These are phyloP conservation scores for Syngnathus acus DNA, from an alignment of 2,797 vertebrate species.

Conservation along the genomic window DNA sequence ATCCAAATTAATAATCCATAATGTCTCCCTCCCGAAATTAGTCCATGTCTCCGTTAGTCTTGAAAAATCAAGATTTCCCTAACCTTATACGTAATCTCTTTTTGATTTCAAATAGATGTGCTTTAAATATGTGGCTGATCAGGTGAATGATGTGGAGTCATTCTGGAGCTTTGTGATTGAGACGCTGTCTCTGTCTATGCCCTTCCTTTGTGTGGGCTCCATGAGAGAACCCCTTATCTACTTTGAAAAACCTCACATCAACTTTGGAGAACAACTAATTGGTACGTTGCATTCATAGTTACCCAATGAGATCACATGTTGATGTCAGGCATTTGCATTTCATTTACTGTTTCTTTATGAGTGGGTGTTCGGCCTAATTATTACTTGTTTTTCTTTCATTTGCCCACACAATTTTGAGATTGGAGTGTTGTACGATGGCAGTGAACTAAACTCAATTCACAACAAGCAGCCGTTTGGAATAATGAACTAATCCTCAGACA, in stretches of 20 bases:
- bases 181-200: slow-evolving; percentile 68
- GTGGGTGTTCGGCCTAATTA: too few relatives aligned
- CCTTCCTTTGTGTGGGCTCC: slow-evolving; percentile 80
- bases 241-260: slow-evolving; percentile 73
- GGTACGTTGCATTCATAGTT: slow-evolving; percentile 61
- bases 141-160: slow-evolving; percentile 75
- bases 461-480: too few relatives aligned
- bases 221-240: slow-evolving; percentile 72
- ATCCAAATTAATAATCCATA: not conserved
- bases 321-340: not conserved
- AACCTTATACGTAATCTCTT: not conserved
- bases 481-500: too few relatives aligned
- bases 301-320: not conserved
- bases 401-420: too few relatives aligned
- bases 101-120: slow-evolving; percentile 58
- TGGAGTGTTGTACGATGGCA: too few relatives aligned
- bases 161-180: slow-evolving; percentile 81
- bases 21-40: not conserved
- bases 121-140: slow-evolving; percentile 75
- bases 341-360: too few relatives aligned
- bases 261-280: slow-evolving; percentile 72
- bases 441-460: too few relatives aligned
- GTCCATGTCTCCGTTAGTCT: not conserved
- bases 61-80: not conserved
- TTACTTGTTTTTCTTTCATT: too few relatives aligned